Percentiles rank a stretch among this genome's conserved stretches.
phyloP scores from a whole-genome alignment of 2,113 vertebrate genomes.

The Erythrocercus mccallii region DNA sequence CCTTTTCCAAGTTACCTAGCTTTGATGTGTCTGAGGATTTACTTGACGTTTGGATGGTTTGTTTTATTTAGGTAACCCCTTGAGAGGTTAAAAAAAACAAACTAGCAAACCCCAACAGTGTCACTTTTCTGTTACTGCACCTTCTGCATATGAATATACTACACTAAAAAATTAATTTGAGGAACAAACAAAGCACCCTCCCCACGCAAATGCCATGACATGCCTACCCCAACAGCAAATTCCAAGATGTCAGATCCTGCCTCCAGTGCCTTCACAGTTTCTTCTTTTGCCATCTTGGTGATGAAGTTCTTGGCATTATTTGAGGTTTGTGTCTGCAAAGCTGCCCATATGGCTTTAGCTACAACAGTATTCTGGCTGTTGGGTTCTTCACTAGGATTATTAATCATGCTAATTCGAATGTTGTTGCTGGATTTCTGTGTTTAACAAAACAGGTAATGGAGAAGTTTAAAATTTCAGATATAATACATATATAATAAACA shows the following conservation, averaged over 20 bases:
- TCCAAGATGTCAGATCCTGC: constrained; percentile 77
- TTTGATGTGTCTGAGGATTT: neutral
- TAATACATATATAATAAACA: neutral
- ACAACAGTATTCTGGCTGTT: constrained; percentile 74
- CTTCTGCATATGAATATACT: neutral
- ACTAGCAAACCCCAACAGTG: neutral
- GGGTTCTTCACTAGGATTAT: constrained; percentile 80
- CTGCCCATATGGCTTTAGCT: constrained; percentile 87
- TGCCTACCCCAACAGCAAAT: constrained; percentile 91
- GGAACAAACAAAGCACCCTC: neutral
- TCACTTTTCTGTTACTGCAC: neutral
- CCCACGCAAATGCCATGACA: neutral
- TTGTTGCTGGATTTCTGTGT: constrained; percentile 88
- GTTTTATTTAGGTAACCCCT: neutral
- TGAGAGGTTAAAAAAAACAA: neutral
- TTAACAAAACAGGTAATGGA: neutral
- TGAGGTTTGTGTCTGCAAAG: constrained; percentile 90
- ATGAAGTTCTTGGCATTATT: constrained; percentile 98
- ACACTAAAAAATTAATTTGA: neutral
- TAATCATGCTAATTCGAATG: constrained; percentile 89
- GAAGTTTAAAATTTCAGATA: neutral
- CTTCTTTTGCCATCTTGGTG: constrained; percentile 94
- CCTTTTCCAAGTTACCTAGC: neutral
- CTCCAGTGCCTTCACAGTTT: constrained; percentile 80
- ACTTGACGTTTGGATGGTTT: neutral